Base-by-base conservation (phyloP, 2,113 vertebrate species). In the Dendropsophus ebraccatus region DNA sequence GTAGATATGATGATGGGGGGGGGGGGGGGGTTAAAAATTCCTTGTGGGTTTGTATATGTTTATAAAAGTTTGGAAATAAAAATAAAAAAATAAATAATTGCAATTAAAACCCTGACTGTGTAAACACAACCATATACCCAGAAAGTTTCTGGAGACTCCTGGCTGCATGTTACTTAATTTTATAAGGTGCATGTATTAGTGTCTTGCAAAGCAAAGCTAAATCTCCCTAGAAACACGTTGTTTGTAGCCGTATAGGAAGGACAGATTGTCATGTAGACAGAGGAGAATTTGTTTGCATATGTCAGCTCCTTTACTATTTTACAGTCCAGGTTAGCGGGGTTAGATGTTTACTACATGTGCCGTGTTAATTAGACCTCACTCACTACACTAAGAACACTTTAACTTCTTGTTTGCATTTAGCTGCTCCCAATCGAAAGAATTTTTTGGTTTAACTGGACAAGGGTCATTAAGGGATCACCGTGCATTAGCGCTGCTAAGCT, bases 351-450 rank as follows among this genome's bases (percentile, higher is more conserved):
- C 85, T 81, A 87, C 85, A 49, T 87, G 17, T 62, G 23, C 69
- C 62, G 67, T 80, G 79, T 87, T 81, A 81, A 86, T 87, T 74
- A 74, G 85, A 56, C 78, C 47, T 72, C 45, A 73, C 79, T 74
- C 77, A 21, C 73, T 87, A 73, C 85, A 47, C n/a, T 62, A 45
- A 73, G 54, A 81, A 87, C 85, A 81, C 76, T 86, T 86, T 87
- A 87, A 87, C 85, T 60, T 74, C 11, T 52, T 87, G 78, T 87
- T 87, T 81, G 77, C 78, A 35, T 74, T 87, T 62, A 52, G 85
- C 78, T 87, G 85, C 50, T 81, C 69, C 67, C 78, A 81, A 87
- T 74, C 67, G 73, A 30, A 74, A 87, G 85, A 87, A 73, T 70
- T 86, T 85, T 87, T 81, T 50, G 35, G 54, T 81, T 74, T 74